Base-by-base conservation (phyloP, 2,888 invertebrate species). In the Mythimna pallens region DNA sequence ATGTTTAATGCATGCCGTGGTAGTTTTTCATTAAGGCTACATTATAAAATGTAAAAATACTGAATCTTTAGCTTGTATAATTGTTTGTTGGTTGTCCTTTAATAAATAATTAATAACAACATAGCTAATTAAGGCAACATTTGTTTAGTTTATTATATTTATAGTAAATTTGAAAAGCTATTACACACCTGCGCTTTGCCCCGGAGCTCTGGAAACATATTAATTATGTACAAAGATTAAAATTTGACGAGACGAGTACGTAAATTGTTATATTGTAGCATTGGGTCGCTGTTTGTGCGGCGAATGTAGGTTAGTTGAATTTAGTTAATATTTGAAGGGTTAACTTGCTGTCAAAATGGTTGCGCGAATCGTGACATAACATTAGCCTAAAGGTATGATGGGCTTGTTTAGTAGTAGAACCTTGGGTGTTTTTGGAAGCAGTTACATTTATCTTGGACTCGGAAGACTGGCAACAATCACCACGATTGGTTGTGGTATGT, bases 201-300 rank as follows among this genome's bases (percentile, higher is more conserved):
- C 61, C 72, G 64, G 80, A 78, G 82, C 83, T 81, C 81, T 83
- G 85, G 80, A 82, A 85, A 83, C 82, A 71, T 84, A 89, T 89
- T 86, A 87, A 89, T 89, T 86, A 89, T 89, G 87, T 81, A 87
- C 76, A 25, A 75, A 84, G 84, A 82, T 86, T 87, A 85, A 87
- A 87, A 88, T 88, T 89, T 89, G 86, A 88, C 80, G 87, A 88
- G 85, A 84, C 74, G 22, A 82, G 84, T 80, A 74, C 66, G 58
- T 67, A 82, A 52, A 59, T 78, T 74, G 64, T 78, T 54, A 65
- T 65, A 54, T 75, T 73, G 65, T 65, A 75, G 65, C 40, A 62
- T 83, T 84, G 2, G 25, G 59, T 76, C 25, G 47, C 58, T 55
- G 36, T 58, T 30, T 55, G 63, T 9, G 55, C n/a, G 65, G 57